These are phyloP conservation scores for Drosophila leonis DNA, from an alignment of 2,888 invertebrate genomes.

Conservation along the genomic window DNA sequence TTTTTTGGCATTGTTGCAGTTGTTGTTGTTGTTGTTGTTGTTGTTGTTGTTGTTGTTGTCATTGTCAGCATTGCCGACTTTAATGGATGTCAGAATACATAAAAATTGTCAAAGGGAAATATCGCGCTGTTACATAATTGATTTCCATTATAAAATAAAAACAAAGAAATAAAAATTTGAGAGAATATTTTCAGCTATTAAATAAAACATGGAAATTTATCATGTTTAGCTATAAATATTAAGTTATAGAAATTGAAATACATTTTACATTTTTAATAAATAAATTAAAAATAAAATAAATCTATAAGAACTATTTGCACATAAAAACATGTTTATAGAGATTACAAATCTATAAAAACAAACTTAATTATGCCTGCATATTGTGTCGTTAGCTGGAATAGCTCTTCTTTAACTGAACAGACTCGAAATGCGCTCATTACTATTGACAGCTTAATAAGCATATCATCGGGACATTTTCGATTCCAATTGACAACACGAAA, in stretches of 20 bases:
- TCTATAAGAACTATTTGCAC: neutral
- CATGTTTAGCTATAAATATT: neutral
- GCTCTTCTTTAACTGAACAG: too few relatives aligned
- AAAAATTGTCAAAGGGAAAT: conserved; percentile 77
- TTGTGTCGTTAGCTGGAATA: neutral
- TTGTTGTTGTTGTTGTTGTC: conserved; percentile 57
- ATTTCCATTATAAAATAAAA: conserved; percentile 63
- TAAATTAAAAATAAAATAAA: too few relatives aligned
- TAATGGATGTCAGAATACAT: conserved; percentile 77
- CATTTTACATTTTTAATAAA: too few relatives aligned
- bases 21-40: conserved; percentile 43
- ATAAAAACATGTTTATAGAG: neutral
- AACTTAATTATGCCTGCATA: neutral
- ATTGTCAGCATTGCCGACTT: conserved; percentile 75
- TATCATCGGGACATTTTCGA: neutral
- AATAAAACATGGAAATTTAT: neutral
- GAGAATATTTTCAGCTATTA: neutral
- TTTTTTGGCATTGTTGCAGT: conserved; percentile 66
- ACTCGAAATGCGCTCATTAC: neutral
- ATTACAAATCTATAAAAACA: neutral
- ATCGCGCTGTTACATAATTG: conserved; percentile 65
- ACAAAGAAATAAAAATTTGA: conserved; percentile 14
- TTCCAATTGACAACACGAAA: conserved; percentile 4
- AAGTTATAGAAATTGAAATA: neutral
- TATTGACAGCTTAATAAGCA: conserved; percentile 24